Evolutionary conservation across 2,113 vertebrate genomes (phyloP).

Genomic region (Mormyrus lacerda): DNA sequence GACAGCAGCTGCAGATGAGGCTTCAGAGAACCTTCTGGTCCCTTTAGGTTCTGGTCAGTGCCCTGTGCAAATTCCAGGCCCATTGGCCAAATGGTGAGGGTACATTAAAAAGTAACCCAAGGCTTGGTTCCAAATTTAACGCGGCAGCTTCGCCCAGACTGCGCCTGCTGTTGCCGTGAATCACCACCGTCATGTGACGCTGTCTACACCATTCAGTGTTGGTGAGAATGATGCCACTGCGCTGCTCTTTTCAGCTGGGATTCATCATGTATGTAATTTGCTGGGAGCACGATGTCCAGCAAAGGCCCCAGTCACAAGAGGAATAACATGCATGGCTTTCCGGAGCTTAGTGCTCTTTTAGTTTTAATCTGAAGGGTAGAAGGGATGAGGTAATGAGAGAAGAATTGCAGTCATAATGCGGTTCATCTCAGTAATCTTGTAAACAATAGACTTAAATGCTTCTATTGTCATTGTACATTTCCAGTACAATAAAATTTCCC

Average conservation of each 20-base stretch:
- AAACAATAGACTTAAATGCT: neutral
- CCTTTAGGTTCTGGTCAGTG: neutral
- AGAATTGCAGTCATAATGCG: neutral
- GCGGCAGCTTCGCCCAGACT: neutral
- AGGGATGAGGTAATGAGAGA: neutral
- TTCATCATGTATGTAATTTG: neutral
- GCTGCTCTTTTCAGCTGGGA: slow-evolving; percentile 7
- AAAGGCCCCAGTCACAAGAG: neutral
- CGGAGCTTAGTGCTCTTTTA: neutral
- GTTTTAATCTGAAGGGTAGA: neutral
- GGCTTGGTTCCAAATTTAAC: neutral
- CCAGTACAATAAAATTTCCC: neutral
- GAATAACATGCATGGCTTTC: neutral
- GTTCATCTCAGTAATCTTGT: neutral
- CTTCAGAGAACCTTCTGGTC: neutral
- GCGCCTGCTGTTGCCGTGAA: slow-evolving; percentile 23
- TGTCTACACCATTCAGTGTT: slow-evolving; percentile 14
- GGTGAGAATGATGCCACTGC: slow-evolving; percentile 9
- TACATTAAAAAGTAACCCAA: slow-evolving; percentile 8
- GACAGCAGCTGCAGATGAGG: neutral
- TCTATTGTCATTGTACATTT: neutral
- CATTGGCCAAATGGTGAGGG: neutral
- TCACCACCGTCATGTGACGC: slow-evolving; percentile 14
- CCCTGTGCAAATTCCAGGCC: neutral
- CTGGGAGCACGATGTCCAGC: neutral